These are phyloP conservation scores for Paralvinella palmiformis DNA, from an alignment of 1,140 invertebrate genomes.

Conservation along the genomic window DNA sequence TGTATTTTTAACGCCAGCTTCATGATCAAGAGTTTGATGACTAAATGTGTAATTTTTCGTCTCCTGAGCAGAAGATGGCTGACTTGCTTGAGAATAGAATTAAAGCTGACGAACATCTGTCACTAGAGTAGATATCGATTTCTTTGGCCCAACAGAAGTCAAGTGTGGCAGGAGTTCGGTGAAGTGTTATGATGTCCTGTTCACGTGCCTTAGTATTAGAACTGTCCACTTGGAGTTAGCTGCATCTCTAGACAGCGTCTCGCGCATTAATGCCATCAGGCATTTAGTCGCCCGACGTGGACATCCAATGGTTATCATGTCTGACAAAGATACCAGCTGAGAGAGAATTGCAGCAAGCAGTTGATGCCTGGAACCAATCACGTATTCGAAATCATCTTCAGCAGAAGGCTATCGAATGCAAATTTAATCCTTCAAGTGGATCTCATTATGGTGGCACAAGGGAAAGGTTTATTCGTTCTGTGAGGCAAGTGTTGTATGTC, in stretches of 20 bases:
- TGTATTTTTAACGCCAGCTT: no score
- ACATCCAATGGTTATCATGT: background rate
- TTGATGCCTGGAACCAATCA: no score
- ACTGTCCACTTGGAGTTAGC: constrained; percentile 29
- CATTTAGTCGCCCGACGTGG: constrained; percentile 24
- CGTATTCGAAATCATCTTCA: no score
- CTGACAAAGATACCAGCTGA: constrained; percentile 27
- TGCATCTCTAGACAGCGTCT: constrained; percentile 16
- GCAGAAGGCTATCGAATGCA: no score
- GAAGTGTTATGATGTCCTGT: constrained; percentile 29
- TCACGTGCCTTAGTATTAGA: constrained; percentile 25
- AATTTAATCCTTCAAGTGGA: no score
- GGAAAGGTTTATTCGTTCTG: no score
- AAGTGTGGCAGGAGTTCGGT: constrained; percentile 18
- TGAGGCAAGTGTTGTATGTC: no score
- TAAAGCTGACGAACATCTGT: constrained; percentile 22
- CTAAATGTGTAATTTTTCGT: no score
- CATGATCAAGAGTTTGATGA: no score
- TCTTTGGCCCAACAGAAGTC: constrained; percentile 30
- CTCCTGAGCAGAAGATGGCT: constrained; percentile 21
- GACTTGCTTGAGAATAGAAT: constrained; percentile 22
- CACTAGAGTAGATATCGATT: constrained; percentile 27
- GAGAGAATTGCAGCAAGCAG: constrained; percentile 24
- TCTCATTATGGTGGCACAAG: no score
- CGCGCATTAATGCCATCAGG: constrained; percentile 21